These are phyloP conservation scores for Oceanites oceanicus DNA, from an alignment of 2,113 vertebrate genomes.

Conservation along the genomic window DNA sequence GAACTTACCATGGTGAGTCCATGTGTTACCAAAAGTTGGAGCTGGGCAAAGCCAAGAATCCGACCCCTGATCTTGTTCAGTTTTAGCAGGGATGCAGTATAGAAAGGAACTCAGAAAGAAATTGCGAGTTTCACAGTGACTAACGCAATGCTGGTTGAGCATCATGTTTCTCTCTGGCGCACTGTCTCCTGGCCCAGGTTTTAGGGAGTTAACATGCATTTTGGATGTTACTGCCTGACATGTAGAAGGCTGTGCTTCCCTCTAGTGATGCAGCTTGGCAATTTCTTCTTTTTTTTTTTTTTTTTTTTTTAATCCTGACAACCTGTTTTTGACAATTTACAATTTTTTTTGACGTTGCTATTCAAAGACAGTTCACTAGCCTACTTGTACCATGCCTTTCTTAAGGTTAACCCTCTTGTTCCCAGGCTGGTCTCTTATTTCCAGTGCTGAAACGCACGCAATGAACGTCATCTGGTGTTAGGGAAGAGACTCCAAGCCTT, in stretches of 20 bases:
- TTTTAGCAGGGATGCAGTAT: background rate
- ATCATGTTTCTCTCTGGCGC: fast-evolving
- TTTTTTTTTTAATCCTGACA: background rate
- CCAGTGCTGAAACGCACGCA: background rate
- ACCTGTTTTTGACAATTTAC: background rate
- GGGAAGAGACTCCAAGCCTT: background rate
- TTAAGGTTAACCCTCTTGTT: background rate
- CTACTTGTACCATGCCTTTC: background rate
- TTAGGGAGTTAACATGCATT: fast-evolving
- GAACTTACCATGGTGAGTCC: fast-evolving
- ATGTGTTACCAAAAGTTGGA: fast-evolving
- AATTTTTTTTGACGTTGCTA: background rate
- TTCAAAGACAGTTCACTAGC: background rate
- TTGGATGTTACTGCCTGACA: background rate
- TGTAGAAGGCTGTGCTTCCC: constrained; percentile 61
- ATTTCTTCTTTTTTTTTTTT: background rate
- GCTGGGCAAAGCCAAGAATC: background rate
- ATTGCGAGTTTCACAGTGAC: fast-evolving
- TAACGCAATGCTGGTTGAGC: fast-evolving
- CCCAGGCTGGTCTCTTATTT: background rate
- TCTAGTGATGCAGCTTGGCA: constrained; percentile 35
- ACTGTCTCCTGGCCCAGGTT: fast-evolving
- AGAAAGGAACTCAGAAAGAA: background rate
- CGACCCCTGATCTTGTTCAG: fast-evolving
- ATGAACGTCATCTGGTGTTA: fast-evolving